phyloP scores from a whole-genome alignment of 2,888 invertebrate genomes.

The Drosophila acutilabella region DNA sequence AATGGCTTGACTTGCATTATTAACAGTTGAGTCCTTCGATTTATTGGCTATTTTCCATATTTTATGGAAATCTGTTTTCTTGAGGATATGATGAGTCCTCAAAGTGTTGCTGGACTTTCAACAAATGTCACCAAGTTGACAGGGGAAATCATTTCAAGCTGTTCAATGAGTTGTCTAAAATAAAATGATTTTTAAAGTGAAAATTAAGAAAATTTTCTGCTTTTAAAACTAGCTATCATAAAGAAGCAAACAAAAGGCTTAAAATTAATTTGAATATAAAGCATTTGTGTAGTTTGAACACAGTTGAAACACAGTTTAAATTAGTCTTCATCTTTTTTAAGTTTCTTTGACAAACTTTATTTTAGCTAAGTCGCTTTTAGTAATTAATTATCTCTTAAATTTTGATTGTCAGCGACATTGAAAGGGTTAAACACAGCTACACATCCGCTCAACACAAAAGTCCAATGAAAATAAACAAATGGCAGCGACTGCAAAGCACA shows the following conservation, averaged over 20 bases:
- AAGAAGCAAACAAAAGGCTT: too few species aligned
- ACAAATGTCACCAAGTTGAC: not conserved
- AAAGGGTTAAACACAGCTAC: slow-evolving; percentile 36
- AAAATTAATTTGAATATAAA: too few species aligned
- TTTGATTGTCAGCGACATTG: slow-evolving; percentile 32
- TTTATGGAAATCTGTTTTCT: slow-evolving; percentile 41
- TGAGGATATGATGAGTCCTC: not conserved
- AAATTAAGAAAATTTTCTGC: not conserved
- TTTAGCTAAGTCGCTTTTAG: not conserved
- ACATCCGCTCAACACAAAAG: slow-evolving; percentile 35
- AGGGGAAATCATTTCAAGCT: not conserved
- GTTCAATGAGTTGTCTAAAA: not conserved
- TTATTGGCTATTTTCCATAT: slow-evolving; percentile 59
- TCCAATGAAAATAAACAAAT: slow-evolving; percentile 64
- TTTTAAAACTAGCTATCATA: too few species aligned
- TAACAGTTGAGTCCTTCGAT: slow-evolving; percentile 46
- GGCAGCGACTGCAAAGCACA: slow-evolving; percentile 11
- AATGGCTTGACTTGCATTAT: slow-evolving; percentile 61
- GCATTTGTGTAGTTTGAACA: too few species aligned
- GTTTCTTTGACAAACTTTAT: not conserved
- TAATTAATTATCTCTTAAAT: slow-evolving; percentile 2
- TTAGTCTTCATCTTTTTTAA: not conserved
- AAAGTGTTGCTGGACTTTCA: not conserved
- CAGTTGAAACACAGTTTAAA: too few species aligned
- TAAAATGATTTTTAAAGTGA: slow-evolving; percentile 1